A percentile compares a stretch with the other conserved stretches of the same genome.
Evolutionary conservation across 2,888 invertebrate species (phyloP).

Genomic region (Podabrus alpinus): DNA sequence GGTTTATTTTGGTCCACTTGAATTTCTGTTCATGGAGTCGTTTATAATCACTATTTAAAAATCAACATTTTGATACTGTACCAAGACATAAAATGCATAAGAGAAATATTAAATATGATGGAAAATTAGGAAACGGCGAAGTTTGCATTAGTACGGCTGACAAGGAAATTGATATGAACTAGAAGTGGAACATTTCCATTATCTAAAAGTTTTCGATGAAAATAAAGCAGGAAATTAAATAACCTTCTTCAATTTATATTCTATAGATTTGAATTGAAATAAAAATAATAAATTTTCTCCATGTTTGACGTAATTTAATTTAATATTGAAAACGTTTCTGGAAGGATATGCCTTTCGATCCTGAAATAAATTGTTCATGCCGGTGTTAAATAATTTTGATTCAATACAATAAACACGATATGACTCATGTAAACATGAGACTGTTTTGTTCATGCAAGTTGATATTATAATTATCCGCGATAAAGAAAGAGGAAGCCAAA

Average conservation of each 20-base stretch:
- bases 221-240: neutral
- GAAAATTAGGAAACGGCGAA: neutral
- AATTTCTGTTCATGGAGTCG: neutral
- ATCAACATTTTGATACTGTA: neutral
- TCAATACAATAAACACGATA: neutral
- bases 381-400: neutral
- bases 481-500: neutral
- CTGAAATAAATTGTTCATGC: neutral
- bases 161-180: slow-evolving; percentile 8
- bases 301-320: neutral
- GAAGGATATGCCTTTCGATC: neutral
- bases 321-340: neutral
- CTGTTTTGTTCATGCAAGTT: neutral
- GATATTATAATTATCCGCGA: neutral
- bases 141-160: neutral
- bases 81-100: neutral
- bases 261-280: neutral
- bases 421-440: neutral
- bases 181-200: neutral
- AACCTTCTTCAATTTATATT: neutral
- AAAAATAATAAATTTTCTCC: neutral
- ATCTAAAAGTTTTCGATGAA: slow-evolving; percentile 1
- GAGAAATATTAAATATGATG: neutral
- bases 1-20: slow-evolving; percentile 7
- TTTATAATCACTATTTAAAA: neutral